Base-by-base conservation (phyloP, 2,888 invertebrate species). In the Noctua comes region DNA sequence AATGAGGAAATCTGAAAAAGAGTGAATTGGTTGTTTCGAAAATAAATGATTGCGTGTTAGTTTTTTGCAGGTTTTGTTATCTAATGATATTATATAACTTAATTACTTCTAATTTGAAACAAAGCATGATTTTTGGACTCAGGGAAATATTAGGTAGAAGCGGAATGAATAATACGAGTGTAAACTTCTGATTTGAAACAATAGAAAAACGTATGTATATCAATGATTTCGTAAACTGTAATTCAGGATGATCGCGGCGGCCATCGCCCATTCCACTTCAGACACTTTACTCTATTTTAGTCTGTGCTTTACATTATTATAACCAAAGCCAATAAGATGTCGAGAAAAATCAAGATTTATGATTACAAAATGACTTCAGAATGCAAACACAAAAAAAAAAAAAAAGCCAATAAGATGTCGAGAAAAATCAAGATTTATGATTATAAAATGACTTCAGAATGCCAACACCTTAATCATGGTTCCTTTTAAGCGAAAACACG, bases 1-100 rank as follows among this genome's bases (percentile, higher is more conserved):
- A 76, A 21, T 24, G 24, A 65, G 70, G 70, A 83, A 83, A 51
- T 43, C 18, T 51, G 13, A 66, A 82, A 57, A 69, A 31, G 46
- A 7, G n/a, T 66, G 7, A 31, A 24, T n/a, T n/a, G 3, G 16
- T 31, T 54, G 27, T 82, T 64, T 76, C 59, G 36, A 62, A 51
- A 62, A 24, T 24, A 36, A n/a, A 16, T 82, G 21, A 31, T 43
- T 57, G 69, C 31, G 18, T 64, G 57, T 68, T 48, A 1, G 36
- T 75, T 76, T 21, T 36, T 66, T 3, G 8, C 16, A n/a, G n/a
- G n/a, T 36, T 66, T n/a, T n/a, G 8, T 66, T 64, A 64, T 21
- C 64, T 36, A 36, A 36, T 36, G 64, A 64, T 64, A 10, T 64
- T 64, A 10, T 64, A 64, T 64, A 13, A 64, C 64, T 64, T 64